phyloP scores from a whole-genome alignment of 2,797 vertebrate genomes.

The Pseudomugil tenellus region DNA sequence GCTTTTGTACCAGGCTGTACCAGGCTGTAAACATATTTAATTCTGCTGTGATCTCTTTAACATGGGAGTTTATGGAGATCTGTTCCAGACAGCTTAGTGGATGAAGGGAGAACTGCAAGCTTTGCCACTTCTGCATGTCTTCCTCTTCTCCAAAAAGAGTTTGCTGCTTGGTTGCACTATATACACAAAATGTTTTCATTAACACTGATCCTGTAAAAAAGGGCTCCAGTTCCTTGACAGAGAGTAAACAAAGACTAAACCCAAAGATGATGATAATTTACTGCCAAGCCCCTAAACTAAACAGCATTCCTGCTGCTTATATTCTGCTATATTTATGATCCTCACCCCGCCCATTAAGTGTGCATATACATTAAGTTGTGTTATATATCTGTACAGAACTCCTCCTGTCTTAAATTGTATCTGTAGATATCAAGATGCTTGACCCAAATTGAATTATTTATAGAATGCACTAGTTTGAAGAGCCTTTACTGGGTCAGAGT shows the following conservation, averaged over 20 bases:
- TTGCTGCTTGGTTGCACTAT: neutral
- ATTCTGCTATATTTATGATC: neutral
- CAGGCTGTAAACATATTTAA: too few relatives aligned
- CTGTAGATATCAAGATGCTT: constrained; percentile 17
- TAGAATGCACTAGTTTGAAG: constrained; percentile 41
- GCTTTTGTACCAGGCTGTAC: too few relatives aligned
- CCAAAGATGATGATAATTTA: neutral
- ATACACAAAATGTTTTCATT: neutral
- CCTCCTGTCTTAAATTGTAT: constrained; percentile 1
- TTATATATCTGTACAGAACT: constrained; percentile 3
- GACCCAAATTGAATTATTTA: constrained; percentile 58
- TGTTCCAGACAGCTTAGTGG: too few relatives aligned
- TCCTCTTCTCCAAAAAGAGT: too few relatives aligned
- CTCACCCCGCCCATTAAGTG: constrained; percentile 1
- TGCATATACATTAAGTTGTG: neutral
- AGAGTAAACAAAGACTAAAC: neutral
- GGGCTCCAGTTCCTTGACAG: neutral
- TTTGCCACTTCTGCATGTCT: too few relatives aligned
- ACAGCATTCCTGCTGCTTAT: neutral
- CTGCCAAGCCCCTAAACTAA: neutral
- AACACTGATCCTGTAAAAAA: neutral
- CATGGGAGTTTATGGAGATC: too few relatives aligned
- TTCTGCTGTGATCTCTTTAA: too few relatives aligned
- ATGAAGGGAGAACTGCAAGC: too few relatives aligned
- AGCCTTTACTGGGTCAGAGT: constrained; percentile 40